Conservation (phyloP, 2,113 vertebrate species). For the Pachycephala philippinensis region DNA sequence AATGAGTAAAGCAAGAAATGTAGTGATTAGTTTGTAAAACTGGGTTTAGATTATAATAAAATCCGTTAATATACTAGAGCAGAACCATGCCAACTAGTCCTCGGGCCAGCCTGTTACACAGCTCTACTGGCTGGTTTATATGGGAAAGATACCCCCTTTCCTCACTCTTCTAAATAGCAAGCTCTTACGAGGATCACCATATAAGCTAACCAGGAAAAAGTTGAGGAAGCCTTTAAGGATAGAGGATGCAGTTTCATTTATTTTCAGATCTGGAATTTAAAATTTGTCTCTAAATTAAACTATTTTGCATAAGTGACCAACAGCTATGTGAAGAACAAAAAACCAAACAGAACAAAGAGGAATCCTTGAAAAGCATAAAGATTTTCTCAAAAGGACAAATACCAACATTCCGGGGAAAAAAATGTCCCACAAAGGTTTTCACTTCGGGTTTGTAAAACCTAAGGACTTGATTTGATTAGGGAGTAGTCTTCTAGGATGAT, state of each 20-base stretch:
- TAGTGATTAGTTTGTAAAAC: neutral
- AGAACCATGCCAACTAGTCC: neutral
- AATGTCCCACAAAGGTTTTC: neutral
- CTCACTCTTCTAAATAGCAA: neutral
- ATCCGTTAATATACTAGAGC: neutral
- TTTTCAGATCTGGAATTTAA: neutral
- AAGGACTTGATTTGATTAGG: neutral
- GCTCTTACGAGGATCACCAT: neutral
- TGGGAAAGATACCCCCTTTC: neutral
- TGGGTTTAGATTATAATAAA: neutral
- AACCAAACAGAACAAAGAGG: neutral
- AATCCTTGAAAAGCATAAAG: neutral
- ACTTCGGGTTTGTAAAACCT: neutral
- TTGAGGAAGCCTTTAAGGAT: neutral
- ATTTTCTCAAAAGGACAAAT: neutral
- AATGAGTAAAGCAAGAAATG: neutral
- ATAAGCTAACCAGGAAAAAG: neutral
- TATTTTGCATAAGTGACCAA: neutral
- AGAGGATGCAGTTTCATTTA: neutral
- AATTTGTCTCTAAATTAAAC: neutral
- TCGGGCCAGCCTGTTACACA: neutral
- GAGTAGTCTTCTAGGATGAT: neutral
- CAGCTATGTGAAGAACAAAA: neutral
- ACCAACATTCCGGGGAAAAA: neutral
- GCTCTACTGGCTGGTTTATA: neutral